Evolutionary conservation across 2,888 invertebrate species (phyloP).

Genomic region (Drosophila koepferae): DNA sequence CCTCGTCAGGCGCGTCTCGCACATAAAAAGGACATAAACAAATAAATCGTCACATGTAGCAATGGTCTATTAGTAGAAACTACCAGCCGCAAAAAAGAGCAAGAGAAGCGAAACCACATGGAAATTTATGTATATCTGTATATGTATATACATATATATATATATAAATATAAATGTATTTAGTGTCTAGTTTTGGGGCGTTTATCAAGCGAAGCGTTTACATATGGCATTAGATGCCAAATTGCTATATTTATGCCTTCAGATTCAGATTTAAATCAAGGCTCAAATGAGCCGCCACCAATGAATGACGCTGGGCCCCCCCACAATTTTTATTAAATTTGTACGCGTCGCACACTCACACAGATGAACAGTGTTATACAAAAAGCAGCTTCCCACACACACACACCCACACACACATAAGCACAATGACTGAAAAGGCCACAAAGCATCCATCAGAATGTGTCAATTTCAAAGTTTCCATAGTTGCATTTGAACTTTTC

Average conservation of each 20-base stretch:
- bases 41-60: conserved; percentile 69
- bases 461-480: conserved; percentile 50
- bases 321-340: conserved; percentile 29
- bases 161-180: conserved; percentile 34
- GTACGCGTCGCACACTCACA: not conserved
- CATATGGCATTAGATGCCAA: conserved; percentile 41
- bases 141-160: not conserved
- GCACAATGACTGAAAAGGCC: conserved; percentile 14
- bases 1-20: conserved; percentile 14
- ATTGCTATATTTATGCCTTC: conserved; percentile 42
- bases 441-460: conserved; percentile 47
- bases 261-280: conserved; percentile 31
- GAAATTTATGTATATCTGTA: conserved; percentile 13
- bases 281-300: conserved; percentile 52
- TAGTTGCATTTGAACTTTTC: conserved; percentile 17
- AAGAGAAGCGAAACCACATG: conserved; percentile 20
- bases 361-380: conserved; percentile 15
- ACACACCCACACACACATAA: conserved; percentile 3
- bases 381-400: conserved; percentile 25
- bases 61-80: conserved; percentile 58
- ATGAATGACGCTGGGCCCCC: conserved; percentile 35
- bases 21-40: conserved; percentile 71
- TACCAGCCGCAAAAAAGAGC: conserved; percentile 28
- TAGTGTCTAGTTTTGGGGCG: conserved; percentile 51
- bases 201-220: conserved; percentile 49